These are phyloP conservation scores for Bradypodion ventrale DNA, from an alignment of 2,797 vertebrate species.

Conservation along the genomic window DNA sequence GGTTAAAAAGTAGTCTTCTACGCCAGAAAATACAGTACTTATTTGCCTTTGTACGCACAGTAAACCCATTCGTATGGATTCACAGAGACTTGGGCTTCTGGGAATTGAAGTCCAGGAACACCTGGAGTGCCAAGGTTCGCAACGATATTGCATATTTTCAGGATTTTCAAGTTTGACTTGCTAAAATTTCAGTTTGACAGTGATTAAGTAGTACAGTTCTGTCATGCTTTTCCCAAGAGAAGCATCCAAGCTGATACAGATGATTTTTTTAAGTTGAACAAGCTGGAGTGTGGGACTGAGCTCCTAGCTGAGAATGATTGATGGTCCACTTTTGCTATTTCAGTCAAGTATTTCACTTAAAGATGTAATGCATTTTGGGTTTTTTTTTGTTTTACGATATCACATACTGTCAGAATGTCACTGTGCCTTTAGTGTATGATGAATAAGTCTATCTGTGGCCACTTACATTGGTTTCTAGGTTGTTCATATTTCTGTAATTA, in stretches of 20 bases:
- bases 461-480: slow-evolving; percentile 12
- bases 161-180: not conserved
- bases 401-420: not conserved
- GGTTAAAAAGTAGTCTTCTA: too few species aligned
- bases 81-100: too few species aligned
- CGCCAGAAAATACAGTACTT: too few species aligned
- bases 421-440: slow-evolving; percentile 28
- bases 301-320: not conserved
- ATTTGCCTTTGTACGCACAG: too few species aligned
- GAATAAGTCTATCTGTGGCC: slow-evolving; percentile 34
- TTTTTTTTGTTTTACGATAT: slow-evolving; percentile 38
- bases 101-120: too few species aligned
- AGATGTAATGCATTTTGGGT: slow-evolving; percentile 26
- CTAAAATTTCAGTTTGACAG: slow-evolving; percentile 22
- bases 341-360: slow-evolving; percentile 50
- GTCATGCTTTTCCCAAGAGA: not conserved
- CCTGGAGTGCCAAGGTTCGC: too few species aligned
- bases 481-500: slow-evolving; percentile 31
- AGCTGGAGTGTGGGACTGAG: slow-evolving; percentile 13
- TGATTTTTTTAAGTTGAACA: slow-evolving; percentile 32
- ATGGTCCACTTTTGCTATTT: slow-evolving; percentile 47
- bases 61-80: too few species aligned
- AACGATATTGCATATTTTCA: too few species aligned
- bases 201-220: slow-evolving; percentile 22
- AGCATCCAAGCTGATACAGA: slow-evolving; percentile 30